Percentiles rank a stretch among this genome's conserved stretches.
Conservation (phyloP, 2,113 vertebrate species). For the Maccullochella peelii region DNA sequence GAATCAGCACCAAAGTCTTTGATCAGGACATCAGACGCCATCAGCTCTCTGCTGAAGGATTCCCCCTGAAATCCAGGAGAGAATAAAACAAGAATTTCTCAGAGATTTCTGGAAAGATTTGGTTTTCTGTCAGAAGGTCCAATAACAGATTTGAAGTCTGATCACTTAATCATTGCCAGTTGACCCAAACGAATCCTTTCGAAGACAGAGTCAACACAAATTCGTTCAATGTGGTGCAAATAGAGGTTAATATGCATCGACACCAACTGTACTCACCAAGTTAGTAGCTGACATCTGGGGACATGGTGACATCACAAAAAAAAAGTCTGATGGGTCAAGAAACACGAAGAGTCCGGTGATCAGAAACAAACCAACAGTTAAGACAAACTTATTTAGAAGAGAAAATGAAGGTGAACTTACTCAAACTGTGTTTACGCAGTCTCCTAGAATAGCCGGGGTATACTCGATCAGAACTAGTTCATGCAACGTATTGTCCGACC, state of each 20-base stretch:
- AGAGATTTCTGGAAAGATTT: not conserved
- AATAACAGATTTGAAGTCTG: not conserved
- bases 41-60: conserved; percentile 37
- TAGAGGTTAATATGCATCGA: not conserved
- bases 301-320: too few relatives aligned
- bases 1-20: conserved; percentile 18
- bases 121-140: conserved; percentile 1
- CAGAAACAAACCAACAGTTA: too few relatives aligned
- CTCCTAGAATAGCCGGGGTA: too few relatives aligned
- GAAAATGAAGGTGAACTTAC: too few relatives aligned
- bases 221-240: not conserved
- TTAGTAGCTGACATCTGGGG: too few relatives aligned
- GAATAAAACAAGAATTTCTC: not conserved
- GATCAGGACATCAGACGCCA: conserved; percentile 55
- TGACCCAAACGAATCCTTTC: conserved; percentile 23
- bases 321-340: too few relatives aligned
- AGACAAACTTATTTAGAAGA: too few relatives aligned
- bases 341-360: too few relatives aligned
- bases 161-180: not conserved
- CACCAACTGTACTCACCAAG: not conserved
- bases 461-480: too few relatives aligned
- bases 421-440: too few relatives aligned
- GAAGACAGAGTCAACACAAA: too few relatives aligned
- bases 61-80: conserved; percentile 26
- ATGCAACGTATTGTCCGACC: too few relatives aligned